Evolutionary conservation across 2,888 invertebrate species (phyloP).

Genomic region (Athrips mouffetella): DNA sequence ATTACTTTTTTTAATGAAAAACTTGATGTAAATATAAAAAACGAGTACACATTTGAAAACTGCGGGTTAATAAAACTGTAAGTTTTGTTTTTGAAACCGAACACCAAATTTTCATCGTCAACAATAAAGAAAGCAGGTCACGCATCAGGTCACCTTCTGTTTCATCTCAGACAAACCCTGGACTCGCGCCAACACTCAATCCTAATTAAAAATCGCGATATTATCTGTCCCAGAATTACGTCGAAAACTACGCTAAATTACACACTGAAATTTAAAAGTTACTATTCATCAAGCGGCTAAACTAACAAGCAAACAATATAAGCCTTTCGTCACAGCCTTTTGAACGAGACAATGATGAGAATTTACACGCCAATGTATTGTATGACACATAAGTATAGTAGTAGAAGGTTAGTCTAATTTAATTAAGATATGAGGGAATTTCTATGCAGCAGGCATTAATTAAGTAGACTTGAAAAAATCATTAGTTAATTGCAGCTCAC

Average conservation of each 20-base stretch:
- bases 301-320: constrained; percentile 13
- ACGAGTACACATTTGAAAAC: no score
- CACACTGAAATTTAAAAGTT: neutral
- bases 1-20: no score
- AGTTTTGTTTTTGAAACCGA: neutral
- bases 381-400: no score
- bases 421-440: no score
- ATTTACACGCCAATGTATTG: neutral
- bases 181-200: constrained; percentile 36
- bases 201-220: constrained; percentile 40
- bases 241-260: constrained; percentile 3
- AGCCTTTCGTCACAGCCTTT: neutral
- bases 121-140: constrained; percentile 33
- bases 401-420: no score
- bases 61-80: neutral
- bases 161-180: constrained; percentile 31
- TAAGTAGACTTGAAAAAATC: no score
- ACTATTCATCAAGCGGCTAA: neutral
- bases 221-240: constrained; percentile 35
- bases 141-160: constrained; percentile 27
- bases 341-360: constrained; percentile 16
- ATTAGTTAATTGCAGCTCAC: no score
- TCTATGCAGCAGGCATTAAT: no score
- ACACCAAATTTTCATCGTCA: constrained; percentile 24
- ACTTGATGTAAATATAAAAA: no score